phyloP scores from a whole-genome alignment of 1,140 invertebrate genomes.

The Armadillidium nasatum region DNA sequence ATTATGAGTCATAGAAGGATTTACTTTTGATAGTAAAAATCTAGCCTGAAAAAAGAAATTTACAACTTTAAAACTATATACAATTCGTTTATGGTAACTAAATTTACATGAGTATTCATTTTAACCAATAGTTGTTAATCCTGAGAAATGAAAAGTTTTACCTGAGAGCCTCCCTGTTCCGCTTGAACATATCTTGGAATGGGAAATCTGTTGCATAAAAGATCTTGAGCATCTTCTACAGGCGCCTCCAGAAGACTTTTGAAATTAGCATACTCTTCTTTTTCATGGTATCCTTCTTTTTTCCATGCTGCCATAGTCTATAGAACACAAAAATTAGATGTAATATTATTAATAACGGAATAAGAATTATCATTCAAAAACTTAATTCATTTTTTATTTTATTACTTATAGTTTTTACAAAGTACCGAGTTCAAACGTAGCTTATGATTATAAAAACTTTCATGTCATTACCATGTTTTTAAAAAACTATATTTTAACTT shows the following conservation, averaged over 20 bases:
- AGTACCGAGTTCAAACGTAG: too few relatives aligned
- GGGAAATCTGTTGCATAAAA: slow-evolving; percentile 90
- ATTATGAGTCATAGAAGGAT: slow-evolving; percentile 99
- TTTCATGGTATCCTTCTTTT: slow-evolving; percentile 87
- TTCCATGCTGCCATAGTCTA: slow-evolving; percentile 96
- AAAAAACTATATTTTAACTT: slow-evolving; percentile 38
- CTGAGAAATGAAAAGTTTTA: slow-evolving; percentile 44
- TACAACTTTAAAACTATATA: too few relatives aligned
- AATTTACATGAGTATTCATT: not conserved
- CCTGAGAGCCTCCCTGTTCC: slow-evolving; percentile 91
- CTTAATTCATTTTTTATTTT: too few relatives aligned
- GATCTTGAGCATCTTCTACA: slow-evolving; percentile 94
- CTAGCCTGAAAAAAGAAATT: slow-evolving; percentile 69
- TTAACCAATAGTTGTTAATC: not conserved
- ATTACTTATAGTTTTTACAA: too few relatives aligned
- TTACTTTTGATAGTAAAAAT: slow-evolving; percentile 97
- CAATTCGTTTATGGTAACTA: not conserved
- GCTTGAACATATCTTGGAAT: slow-evolving; percentile 99
- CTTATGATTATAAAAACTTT: too few relatives aligned
- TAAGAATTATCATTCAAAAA: too few relatives aligned
- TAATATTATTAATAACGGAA: too few relatives aligned
- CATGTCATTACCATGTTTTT: not conserved
- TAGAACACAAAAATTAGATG: slow-evolving; percentile 45
- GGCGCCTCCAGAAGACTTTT: slow-evolving; percentile 92
- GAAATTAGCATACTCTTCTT: slow-evolving; percentile 96